Conservation (phyloP, 2,113 vertebrate genomes). For the Toxotes chatareus region DNA sequence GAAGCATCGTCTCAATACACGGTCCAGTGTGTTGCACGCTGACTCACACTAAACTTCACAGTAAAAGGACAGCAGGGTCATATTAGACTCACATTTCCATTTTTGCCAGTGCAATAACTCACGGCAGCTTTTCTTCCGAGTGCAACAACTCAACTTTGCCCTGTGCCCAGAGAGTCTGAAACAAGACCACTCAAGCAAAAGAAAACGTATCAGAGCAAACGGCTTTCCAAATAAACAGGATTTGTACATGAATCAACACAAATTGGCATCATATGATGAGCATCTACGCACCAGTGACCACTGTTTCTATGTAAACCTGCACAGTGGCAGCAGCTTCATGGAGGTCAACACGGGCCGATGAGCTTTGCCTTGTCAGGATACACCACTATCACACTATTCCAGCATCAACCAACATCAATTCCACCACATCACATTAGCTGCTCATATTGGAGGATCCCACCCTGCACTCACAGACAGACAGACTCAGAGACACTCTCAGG, state of each 20-base stretch:
- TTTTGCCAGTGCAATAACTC: not conserved
- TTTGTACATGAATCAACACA: not conserved
- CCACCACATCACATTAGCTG: not conserved
- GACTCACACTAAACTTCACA: slow-evolving; percentile 24
- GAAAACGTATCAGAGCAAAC: not conserved
- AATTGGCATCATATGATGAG: not conserved
- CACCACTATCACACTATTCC: not conserved
- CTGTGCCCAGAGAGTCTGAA: too few relatives aligned
- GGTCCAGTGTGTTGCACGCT: not conserved
- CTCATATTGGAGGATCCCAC: not conserved
- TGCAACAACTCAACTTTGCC: not conserved
- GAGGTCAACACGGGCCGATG: too few relatives aligned
- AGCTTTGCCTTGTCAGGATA: not conserved
- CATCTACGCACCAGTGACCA: not conserved
- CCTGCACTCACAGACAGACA: not conserved
- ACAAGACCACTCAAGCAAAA: not conserved
- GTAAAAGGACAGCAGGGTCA: slow-evolving; percentile 10
- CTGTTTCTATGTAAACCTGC: not conserved
- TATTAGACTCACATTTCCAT: slow-evolving; percentile 3
- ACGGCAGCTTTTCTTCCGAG: slow-evolving; percentile 14
- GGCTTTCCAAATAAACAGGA: not conserved
- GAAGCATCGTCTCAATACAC: not conserved
- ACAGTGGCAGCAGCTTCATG: too few relatives aligned
- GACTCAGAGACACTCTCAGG: not conserved
- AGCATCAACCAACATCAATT: not conserved